Evolutionary conservation across 2,888 invertebrate genomes (phyloP), one percentile per base, ranked within the genome.

Genomic region (Acleris cristana): DNA sequence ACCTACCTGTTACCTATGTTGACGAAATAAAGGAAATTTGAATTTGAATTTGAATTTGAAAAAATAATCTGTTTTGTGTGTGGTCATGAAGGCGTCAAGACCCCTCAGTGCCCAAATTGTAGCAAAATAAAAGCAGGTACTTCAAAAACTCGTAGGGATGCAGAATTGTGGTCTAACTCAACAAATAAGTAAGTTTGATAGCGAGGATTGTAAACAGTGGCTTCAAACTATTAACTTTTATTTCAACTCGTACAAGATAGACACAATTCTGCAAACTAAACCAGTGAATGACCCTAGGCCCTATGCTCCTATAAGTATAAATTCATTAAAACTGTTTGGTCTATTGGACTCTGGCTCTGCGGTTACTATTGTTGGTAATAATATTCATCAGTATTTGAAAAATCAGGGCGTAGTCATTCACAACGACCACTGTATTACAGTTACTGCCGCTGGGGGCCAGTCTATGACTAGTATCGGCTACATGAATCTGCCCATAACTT

Each of bases 231-330:
- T 51, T 8, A 51, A 12, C 10, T 12, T 51, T 23, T 51, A 14
- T 23, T 51, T 51, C 2, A 14, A 51, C 30, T n/a, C n/a, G n/a
- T n/a, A n/a, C n/a, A n/a, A n/a, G n/a, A n/a, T n/a, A n/a, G n/a
- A n/a, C n/a, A n/a, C 53, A 53, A 53, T 53, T 53, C 53, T 53
- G 53, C 26, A 53, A 2, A 7, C 26, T n/a, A 16, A 53, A n/a
- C 53, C 53, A 12, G 5, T 26, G 2, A n/a, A 30, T 26, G 53
- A 53, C 2, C 3, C 7, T 53, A 12, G 53, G 4, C 53, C 53
- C 0, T 53, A 53, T 53, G 53, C 30, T 1, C 1, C n/a, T 26
- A 26, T 53, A 12, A 2, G 4, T 1, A 53, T 53, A 3, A 26
- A 53, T n/a, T 2, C 3, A 26, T 7, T 30, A 7, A 6, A 16